Base-by-base conservation (phyloP, 92 coral and sea anemone species). In the Phenganax stokvisi region DNA sequence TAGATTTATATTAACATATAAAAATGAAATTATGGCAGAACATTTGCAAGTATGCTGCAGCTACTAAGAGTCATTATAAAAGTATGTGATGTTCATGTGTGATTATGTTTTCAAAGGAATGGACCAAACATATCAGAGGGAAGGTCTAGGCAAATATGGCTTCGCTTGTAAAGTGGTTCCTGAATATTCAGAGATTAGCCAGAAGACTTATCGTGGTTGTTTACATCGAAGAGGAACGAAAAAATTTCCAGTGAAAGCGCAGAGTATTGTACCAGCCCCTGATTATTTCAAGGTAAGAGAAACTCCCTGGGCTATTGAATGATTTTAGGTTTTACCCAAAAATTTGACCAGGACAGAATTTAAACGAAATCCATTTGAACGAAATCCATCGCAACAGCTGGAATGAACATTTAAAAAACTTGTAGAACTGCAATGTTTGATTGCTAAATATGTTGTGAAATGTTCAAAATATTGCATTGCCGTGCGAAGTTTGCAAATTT, bases 131-230 rank as follows among this genome's bases (percentile, higher is more conserved):
- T 90, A 87, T 66, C 98, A 94, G 82, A 89, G 97, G 6, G 88
- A 89, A 56, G 90, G 87, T 56, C 89, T 94, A 20, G 98, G 98
- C n/a, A 75, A 81, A 71, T 84, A 94, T 71, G 98, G 98, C 25
- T 92, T 86, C 74, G 92, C 97, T 54, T 94, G 97, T 86, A 94
- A 94, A 80, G 87, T 94, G 31, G 98, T 94, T 2, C 98, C 98
- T 12, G 97, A 92, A 85, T 92, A 85, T 71, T 94, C 98, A 12
- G 98, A 94, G 75, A 70, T 54, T 25, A 89, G 85, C 29, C 88
- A 84, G 15, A 90, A 85, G 77, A 92, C 96, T 1, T 92, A 88
- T 56, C 89, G 90, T 9, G 97, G 97, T 0, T 94, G 98, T 75
- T 79, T 94, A 56, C 98, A 94, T 65, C 84, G 98, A 30, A 82